Percentiles rank a stretch among this genome's conserved stretches.
phyloP scores from a whole-genome alignment of 2,797 vertebrate genomes.

The Acropternis orthonyx region DNA sequence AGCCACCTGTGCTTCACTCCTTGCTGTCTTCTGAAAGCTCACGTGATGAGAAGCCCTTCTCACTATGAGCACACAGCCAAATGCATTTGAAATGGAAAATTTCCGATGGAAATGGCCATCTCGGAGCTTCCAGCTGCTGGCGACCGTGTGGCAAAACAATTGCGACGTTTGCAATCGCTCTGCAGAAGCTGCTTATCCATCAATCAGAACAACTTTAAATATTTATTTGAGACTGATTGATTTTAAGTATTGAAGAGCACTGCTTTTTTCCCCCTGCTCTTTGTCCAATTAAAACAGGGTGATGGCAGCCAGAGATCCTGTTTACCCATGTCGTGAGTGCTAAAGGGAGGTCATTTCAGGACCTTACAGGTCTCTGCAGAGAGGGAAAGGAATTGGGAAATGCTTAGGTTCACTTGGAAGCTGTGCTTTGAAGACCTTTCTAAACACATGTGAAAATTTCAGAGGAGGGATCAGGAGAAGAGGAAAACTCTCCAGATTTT shows the following conservation, averaged over 20 bases:
- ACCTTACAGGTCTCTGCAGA: neutral
- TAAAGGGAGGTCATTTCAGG: neutral
- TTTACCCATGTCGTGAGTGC: neutral
- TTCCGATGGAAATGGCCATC: conserved; percentile 23
- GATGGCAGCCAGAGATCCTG: neutral
- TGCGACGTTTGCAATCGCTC: neutral
- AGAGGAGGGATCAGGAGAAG: neutral
- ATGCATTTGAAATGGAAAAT: conserved; percentile 6
- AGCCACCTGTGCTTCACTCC: neutral
- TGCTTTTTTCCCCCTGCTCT: neutral
- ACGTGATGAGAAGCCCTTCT: neutral
- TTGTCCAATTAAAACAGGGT: neutral
- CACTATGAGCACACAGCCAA: neutral
- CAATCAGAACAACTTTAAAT: neutral
- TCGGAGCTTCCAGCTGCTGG: conserved; percentile 32
- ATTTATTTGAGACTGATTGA: neutral
- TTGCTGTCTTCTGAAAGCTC: neutral
- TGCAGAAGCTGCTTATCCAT: conserved; percentile 30
- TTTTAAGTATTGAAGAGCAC: neutral
- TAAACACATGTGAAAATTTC: neutral
- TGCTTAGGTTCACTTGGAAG: neutral
- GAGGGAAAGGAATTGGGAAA: neutral
- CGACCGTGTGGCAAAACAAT: neutral
- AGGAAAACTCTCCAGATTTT: neutral
- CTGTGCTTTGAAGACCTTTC: neutral